Evolutionary conservation across 2,113 vertebrate species (phyloP).

Genomic region (Bubalus kerabau): DNA sequence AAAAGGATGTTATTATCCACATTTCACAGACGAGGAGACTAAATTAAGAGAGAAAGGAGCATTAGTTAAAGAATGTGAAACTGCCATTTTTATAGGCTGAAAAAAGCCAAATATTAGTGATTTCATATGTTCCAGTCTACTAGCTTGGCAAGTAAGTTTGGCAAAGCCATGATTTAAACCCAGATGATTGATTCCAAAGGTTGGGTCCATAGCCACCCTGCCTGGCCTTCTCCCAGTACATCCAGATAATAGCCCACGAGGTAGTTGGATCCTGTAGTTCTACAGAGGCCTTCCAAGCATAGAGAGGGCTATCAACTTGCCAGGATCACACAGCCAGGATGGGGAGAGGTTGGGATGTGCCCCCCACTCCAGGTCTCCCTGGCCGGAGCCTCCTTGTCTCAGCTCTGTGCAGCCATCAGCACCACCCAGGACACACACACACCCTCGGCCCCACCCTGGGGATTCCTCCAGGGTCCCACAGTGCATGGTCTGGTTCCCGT

Average conservation of each 20-base stretch:
- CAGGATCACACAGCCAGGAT: not conserved
- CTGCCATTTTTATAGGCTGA: not conserved
- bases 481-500: not conserved
- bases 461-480: not conserved
- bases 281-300: not conserved
- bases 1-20: not conserved
- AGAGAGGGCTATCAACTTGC: not conserved
- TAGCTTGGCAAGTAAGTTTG: not conserved
- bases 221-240: not conserved
- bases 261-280: not conserved
- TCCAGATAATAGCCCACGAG: not conserved
- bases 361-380: not conserved
- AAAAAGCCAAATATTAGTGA: not conserved
- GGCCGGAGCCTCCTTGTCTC: not conserved
- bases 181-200: not conserved
- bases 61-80: not conserved
- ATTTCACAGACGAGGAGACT: not conserved
- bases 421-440: fast-evolving
- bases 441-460: not conserved
- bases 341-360: not conserved
- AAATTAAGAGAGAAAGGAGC: not conserved
- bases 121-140: not conserved
- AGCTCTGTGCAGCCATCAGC: not conserved
- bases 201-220: not conserved
- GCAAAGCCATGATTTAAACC: slow-evolving; percentile 1